Evolutionary conservation across 2,888 invertebrate genomes (phyloP), one percentile per base, ranked within the genome.

Genomic region (Drosophila dives): DNA sequence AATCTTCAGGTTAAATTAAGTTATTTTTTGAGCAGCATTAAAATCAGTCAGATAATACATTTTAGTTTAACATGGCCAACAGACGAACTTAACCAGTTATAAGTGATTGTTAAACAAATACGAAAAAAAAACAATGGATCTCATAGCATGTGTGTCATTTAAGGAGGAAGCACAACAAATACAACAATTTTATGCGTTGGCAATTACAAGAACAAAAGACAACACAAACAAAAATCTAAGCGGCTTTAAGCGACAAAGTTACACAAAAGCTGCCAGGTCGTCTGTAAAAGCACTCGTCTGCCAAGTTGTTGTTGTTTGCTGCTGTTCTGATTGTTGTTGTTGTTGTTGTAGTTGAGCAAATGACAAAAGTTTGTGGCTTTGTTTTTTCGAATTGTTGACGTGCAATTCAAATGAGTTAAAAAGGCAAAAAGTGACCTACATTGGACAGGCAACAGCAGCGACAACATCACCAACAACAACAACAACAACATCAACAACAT

Each of bases 381-480:
- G 87, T 86, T 81, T 86, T 86, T 86, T 65, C 75, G 64, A 85
- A 86, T 84, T 83, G 89, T 90, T 90, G 86, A 90, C 89, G 87
- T 86, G 87, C 90, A 75, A 90, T 89, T 86, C 89, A 77, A 89
- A 89, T 86, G 89, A 89, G 84, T 86, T 87, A 88, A 85, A 86
- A 89, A 60, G 68, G 45, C 68, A 76, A 70, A 69, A 64, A 72
- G 64, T 81, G 83, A 81, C 81, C 83, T 72, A 81, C 74, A 82
- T 82, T 77, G 62, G 50, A 45, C 26, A 64, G 49, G 42, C 64
- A 53, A 6, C 64, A 69, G 15, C 59, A 63, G 12, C 33, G 26
- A 7, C 48, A 23, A 23, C 55, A 56, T n/a, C 48, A 40, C 8
- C 66, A 58, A 11, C 49, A 51, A 42, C 71, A 63, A 26, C 40